Evolutionary conservation across 1,140 invertebrate species (phyloP).

Genomic region (Aphis gossypii): DNA sequence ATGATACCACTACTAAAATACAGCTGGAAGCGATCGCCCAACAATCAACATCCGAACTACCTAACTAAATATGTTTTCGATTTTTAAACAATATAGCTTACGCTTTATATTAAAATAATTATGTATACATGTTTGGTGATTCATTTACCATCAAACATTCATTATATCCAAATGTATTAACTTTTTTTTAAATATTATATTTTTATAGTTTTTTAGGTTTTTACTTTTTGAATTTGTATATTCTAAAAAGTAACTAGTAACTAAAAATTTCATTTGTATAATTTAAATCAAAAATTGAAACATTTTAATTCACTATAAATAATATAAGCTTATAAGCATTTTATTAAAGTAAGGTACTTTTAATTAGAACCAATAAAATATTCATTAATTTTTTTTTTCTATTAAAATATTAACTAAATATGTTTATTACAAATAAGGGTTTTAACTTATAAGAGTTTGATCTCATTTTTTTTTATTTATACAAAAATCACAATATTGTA

Average conservation of each 20-base stretch:
- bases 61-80: not conserved
- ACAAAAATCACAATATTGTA: not conserved
- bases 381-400: not conserved
- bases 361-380: not conserved
- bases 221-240: not conserved
- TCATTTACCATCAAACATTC: not conserved
- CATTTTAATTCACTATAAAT: too few species aligned
- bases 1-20: not conserved
- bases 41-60: too few species aligned
- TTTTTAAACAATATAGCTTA: not conserved
- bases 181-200: not conserved
- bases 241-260: too few species aligned
- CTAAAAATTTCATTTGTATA: too few species aligned
- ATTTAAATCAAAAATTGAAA: not conserved
- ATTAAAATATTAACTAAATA: too few species aligned
- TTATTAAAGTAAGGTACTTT: not conserved
- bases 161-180: not conserved
- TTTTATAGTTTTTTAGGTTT: too few species aligned
- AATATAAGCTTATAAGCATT: too few species aligned
- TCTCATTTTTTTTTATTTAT: not conserved
- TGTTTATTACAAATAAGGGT: too few species aligned
- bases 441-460: too few species aligned
- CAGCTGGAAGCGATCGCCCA: not conserved
- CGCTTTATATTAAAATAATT: not conserved
- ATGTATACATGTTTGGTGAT: not conserved